Percentiles rank a stretch among this genome's conserved stretches.
Evolutionary conservation across 2,113 vertebrate species (phyloP).

Genomic region (Ctenodactylus gundi): DNA sequence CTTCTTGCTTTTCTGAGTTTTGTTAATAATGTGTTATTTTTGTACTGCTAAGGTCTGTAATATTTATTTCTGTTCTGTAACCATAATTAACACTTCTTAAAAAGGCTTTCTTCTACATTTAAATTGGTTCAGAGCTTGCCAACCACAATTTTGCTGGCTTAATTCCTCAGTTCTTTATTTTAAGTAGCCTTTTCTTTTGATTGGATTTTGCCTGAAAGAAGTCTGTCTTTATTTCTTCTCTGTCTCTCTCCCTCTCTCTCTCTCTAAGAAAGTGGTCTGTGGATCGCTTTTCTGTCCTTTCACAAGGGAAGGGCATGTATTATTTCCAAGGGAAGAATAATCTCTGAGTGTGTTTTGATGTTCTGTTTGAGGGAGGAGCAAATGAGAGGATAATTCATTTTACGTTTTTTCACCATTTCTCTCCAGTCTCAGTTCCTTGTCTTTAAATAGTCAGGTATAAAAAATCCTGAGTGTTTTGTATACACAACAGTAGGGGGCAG

Average conservation of each 20-base stretch:
- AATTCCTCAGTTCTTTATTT: constrained; percentile 22
- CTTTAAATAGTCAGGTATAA: background rate
- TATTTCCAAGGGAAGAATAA: background rate
- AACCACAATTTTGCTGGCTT: background rate
- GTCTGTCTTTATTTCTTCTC: background rate
- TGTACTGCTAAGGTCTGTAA: background rate
- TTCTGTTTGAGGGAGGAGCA: background rate
- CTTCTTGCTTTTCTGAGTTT: background rate
- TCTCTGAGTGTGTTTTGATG: background rate
- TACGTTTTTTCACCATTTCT: background rate
- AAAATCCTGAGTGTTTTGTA: constrained; percentile 18
- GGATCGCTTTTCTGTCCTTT: background rate
- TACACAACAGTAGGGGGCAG: background rate
- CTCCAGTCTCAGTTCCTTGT: background rate
- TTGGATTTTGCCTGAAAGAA: background rate
- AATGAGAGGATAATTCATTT: background rate
- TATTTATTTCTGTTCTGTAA: constrained; percentile 21
- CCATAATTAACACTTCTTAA: background rate
- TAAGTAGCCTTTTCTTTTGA: constrained; percentile 22
- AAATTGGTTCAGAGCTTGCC: background rate
- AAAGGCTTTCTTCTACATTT: background rate
- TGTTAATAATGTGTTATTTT: constrained; percentile 19
- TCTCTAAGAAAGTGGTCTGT: background rate
- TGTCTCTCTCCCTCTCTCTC: background rate
- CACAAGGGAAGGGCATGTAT: background rate